Evolutionary conservation across 2,113 vertebrate species (phyloP).

Genomic region (Rallus limicola): DNA sequence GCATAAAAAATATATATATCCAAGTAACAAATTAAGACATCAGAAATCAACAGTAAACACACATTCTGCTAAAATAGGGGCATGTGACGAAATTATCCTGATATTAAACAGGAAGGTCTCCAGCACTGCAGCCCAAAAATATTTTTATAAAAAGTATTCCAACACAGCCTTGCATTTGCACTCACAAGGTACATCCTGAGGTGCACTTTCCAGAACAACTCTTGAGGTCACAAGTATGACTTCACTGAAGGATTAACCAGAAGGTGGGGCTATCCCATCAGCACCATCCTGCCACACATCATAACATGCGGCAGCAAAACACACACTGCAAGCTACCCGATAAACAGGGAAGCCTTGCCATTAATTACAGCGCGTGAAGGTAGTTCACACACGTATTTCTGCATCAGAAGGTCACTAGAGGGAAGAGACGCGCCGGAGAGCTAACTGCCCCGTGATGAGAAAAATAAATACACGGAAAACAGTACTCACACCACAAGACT

Average conservation of each 20-base stretch:
- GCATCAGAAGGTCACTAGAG: not conserved
- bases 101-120: not conserved
- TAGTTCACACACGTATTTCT: rapidly evolving
- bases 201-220: not conserved
- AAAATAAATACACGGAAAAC: not conserved
- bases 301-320: not conserved
- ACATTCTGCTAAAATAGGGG: not conserved
- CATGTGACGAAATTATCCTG: not conserved
- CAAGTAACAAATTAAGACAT: not conserved
- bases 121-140: not conserved
- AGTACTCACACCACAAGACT: not conserved
- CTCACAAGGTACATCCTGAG: not conserved
- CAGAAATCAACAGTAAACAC: not conserved
- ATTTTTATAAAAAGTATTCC: not conserved
- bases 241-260: not conserved
- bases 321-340: not conserved
- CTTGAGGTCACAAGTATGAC: not conserved
- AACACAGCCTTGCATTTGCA: not conserved
- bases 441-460: not conserved
- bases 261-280: constrained; percentile 4
- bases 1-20: not conserved
- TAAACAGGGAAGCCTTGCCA: not conserved
- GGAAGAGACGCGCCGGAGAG: rapidly evolving
- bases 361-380: not conserved
- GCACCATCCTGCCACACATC: not conserved